These are phyloP conservation scores for Lemur catta DNA, from an alignment of 2,797 vertebrate genomes.

Conservation along the genomic window DNA sequence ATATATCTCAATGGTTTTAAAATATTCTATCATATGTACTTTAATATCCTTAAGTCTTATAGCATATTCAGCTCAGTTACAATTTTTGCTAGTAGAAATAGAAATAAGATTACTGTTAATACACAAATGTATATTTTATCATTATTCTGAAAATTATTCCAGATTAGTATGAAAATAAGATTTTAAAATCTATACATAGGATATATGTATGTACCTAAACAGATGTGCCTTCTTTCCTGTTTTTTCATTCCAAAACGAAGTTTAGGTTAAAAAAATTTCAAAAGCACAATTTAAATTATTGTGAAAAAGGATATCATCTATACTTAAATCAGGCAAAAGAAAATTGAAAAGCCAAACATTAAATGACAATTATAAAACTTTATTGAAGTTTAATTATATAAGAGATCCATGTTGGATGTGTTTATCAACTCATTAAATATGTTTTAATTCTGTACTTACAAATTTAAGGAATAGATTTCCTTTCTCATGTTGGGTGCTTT, in stretches of 20 bases:
- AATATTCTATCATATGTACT: not conserved
- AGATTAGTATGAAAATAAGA: not conserved
- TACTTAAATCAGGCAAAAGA: slow-evolving; percentile 62
- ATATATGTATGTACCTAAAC: slow-evolving; percentile 15
- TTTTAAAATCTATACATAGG: not conserved
- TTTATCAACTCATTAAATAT: slow-evolving; percentile 73
- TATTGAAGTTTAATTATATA: slow-evolving; percentile 77
- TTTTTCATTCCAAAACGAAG: slow-evolving; percentile 62
- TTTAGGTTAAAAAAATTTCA: slow-evolving; percentile 50
- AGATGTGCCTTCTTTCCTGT: slow-evolving; percentile 13
- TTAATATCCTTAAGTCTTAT: not conserved
- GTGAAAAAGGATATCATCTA: slow-evolving; percentile 60
- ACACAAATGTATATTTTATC: not conserved
- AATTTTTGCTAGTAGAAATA: not conserved
- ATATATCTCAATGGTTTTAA: not conserved
- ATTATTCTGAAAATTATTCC: not conserved
- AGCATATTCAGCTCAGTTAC: not conserved
- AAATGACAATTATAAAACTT: slow-evolving; percentile 74
- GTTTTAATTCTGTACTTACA: slow-evolving; percentile 66
- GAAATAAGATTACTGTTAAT: not conserved
- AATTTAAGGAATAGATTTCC: slow-evolving; percentile 41
- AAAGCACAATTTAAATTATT: slow-evolving; percentile 64
- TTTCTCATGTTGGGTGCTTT: slow-evolving; percentile 55
- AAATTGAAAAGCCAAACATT: slow-evolving; percentile 60
- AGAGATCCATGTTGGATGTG: slow-evolving; percentile 65